These are phyloP conservation scores for Yoshiicerus persimilis DNA, from an alignment of 1,140 invertebrate species.

Conservation along the genomic window DNA sequence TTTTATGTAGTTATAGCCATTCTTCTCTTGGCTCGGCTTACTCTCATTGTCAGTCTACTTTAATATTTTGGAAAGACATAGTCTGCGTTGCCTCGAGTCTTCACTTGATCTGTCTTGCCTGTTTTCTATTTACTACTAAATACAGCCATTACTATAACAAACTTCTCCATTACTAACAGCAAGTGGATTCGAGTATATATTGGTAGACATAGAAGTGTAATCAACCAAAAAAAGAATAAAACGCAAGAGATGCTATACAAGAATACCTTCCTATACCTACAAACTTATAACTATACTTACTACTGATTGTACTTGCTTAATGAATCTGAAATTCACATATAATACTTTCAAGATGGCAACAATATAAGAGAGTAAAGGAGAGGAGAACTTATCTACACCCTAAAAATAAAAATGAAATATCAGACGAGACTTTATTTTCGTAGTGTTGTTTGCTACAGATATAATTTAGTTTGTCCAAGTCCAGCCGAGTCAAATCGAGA, in stretches of 20 bases:
- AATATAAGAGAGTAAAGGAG: background rate
- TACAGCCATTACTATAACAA: background rate
- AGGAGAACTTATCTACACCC: background rate
- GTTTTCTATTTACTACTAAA: background rate
- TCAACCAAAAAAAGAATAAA: background rate
- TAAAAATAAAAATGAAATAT: background rate
- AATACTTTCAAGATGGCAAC: background rate
- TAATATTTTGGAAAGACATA: background rate
- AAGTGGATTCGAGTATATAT: background rate
- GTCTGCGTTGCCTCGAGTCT: background rate
- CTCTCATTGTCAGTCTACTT: background rate
- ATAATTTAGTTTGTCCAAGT: background rate
- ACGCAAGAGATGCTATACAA: background rate
- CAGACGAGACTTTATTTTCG: background rate
- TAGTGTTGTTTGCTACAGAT: background rate
- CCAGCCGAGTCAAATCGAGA: background rate
- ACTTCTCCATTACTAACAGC: background rate
- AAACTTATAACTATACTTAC: no score
- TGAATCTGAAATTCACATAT: background rate
- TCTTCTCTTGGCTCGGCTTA: background rate
- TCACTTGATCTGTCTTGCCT: background rate
- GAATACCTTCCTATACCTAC: no score
- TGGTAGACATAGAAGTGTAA: background rate
- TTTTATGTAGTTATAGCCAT: slow-evolving; percentile 2
- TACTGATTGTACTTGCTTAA: background rate